Percentiles rank a stretch among this genome's conserved stretches.
Evolutionary conservation across 2,113 vertebrate genomes (phyloP).

Genomic region (Blennius ocellaris): DNA sequence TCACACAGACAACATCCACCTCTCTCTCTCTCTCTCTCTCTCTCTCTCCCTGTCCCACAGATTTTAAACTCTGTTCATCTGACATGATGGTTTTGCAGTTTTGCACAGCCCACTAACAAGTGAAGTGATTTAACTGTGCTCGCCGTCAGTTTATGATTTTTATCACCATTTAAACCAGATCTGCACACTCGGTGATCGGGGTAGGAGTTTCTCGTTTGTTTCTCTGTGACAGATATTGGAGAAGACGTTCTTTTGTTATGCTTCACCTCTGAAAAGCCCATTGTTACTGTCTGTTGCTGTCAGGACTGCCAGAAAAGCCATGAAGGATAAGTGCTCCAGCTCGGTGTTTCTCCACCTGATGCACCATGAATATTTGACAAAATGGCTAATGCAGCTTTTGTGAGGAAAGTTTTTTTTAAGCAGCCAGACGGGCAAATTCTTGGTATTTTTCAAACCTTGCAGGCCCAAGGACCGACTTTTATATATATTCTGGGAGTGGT

Average conservation of each 20-base stretch:
- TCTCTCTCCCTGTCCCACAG: too few relatives aligned
- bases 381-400: constrained; percentile 30
- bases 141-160: constrained; percentile 3
- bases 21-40: too few relatives aligned
- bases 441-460: constrained; percentile 10
- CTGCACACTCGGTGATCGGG: constrained; percentile 13
- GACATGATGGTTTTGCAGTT: constrained; percentile 4
- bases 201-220: constrained; percentile 16
- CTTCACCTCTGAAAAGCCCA: constrained; percentile 1
- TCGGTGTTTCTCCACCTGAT: constrained; percentile 12
- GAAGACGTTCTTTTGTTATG: constrained; percentile 27
- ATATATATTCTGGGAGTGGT: constrained; percentile 4
- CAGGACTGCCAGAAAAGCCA: constrained; percentile 12
- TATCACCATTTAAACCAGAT: constrained; percentile 2
- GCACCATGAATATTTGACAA: constrained; percentile 19
- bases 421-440: neutral
- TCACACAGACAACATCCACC: constrained; percentile 10
- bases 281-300: constrained; percentile 12
- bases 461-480: constrained; percentile 1
- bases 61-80: constrained; percentile 6
- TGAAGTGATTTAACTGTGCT: too few relatives aligned
- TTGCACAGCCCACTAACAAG: neutral
- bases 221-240: constrained; percentile 19
- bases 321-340: constrained; percentile 7
- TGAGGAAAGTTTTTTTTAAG: constrained; percentile 5